Percentiles rank a stretch among this genome's conserved stretches.
These are phyloP conservation scores for Rutpela maculata DNA, from an alignment of 2,888 invertebrate genomes.

Conservation along the genomic window DNA sequence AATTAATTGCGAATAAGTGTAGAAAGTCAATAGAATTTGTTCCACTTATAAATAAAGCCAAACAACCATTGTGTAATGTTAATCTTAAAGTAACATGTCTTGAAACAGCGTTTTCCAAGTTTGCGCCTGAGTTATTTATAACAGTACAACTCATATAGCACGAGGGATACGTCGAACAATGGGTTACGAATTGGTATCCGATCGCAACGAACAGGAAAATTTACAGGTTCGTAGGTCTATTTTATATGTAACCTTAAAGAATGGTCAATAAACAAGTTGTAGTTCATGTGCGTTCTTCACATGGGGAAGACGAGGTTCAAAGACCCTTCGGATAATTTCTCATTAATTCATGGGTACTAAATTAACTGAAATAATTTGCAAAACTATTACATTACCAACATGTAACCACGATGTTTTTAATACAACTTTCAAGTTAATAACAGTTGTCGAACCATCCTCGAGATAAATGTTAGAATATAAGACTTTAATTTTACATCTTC, in stretches of 20 bases:
- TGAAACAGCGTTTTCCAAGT: conserved; percentile 45
- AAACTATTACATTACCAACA: too few relatives aligned
- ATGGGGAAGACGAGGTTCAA: not conserved
- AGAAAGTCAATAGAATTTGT: conserved; percentile 50
- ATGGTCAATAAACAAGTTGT: conserved; percentile 51
- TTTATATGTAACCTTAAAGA: conserved; percentile 54
- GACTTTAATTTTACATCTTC: too few relatives aligned
- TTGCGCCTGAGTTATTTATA: conserved; percentile 51
- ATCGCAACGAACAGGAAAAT: conserved; percentile 53
- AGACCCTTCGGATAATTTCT: not conserved
- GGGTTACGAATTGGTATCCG: conserved; percentile 49
- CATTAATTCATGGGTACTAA: not conserved
- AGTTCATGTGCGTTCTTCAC: conserved; percentile 22
- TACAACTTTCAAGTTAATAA: too few relatives aligned
- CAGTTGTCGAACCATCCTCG: too few relatives aligned
- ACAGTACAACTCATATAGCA: conserved; percentile 50
- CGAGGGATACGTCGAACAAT: conserved; percentile 49
- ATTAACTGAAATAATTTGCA: too few relatives aligned
- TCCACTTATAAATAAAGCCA: conserved; percentile 56
- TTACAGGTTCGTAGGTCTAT: conserved; percentile 50
- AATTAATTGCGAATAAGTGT: conserved; percentile 35
- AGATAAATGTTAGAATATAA: too few relatives aligned
- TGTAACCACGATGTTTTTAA: too few relatives aligned
- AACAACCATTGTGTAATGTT: conserved; percentile 57
- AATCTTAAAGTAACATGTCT: conserved; percentile 48